Evolutionary conservation across 2,888 invertebrate genomes (phyloP), one percentile per base, ranked within the genome.

Genomic region (Disparrhopalites patrizii): DNA sequence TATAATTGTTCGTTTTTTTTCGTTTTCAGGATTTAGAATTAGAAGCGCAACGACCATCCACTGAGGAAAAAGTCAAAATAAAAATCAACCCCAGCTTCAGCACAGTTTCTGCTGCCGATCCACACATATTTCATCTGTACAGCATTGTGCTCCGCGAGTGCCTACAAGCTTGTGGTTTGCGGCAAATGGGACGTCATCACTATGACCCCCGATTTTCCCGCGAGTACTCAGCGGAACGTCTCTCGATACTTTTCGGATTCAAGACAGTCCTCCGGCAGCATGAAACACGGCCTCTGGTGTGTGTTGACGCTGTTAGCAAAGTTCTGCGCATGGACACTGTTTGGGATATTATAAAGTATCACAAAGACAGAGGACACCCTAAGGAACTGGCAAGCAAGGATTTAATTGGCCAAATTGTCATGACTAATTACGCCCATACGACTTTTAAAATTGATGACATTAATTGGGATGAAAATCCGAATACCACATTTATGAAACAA

Each of bases 381-480:
- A n/a, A 13, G 40, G 57, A 36, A 40, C 20, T 10, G 43, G 15
- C 38, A n/a, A 27, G 18, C 56, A 33, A 31, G 2, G 15, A 85
- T 5, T 76, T 80, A 0, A 81, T 83, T 13, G 80, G 80, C 2
- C 73, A 89, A 0, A 78, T 88, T 1, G 88, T 94, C 0, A 82
- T 94, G 77, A 93, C 93, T 0, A 83, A 89, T 0, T 96, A 97
- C 77, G 97, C 96, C 78, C 94, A 8, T 3, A 20, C 23, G 0
- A 28, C 31, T 1, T 96, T 96, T 78, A 79, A 88, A 38, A 85
- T 97, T 13, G 93, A 95, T 78, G 91, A 92, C 69, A 86, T 98
- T 28, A 84, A 85, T 10, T 93, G 91, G 83, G 82, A 87, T 1
- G 83, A 85, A 79, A 86, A 80, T 36, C 95, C 96, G 0, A 78